A percentile compares a stretch with the other conserved stretches of the same genome.
Conservation (phyloP, 2,113 vertebrate genomes). For the Psilopsiagon aymara region DNA sequence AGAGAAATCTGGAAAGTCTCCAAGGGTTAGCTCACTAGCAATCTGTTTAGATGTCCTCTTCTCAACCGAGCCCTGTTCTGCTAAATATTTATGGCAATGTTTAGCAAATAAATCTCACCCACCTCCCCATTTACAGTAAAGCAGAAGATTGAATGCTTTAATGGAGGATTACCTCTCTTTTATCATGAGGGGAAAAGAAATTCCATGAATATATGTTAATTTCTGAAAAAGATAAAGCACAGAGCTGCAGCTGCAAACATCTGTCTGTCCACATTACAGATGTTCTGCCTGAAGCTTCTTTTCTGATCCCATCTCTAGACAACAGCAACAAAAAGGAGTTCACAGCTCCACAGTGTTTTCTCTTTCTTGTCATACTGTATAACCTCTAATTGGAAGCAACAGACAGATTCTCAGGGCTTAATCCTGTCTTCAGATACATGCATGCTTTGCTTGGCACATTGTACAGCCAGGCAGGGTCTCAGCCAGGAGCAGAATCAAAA, state of each 20-base stretch:
- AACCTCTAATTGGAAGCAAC: background rate
- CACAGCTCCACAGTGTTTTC: background rate
- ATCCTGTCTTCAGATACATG: background rate
- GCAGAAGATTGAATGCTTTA: background rate
- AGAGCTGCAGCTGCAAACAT: background rate
- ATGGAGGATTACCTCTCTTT: background rate
- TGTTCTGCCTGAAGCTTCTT: conserved; percentile 10
- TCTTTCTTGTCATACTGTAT: background rate
- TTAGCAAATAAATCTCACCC: conserved; percentile 39
- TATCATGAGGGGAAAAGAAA: background rate
- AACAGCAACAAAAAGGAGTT: background rate
- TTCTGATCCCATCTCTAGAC: background rate
- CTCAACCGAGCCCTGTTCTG: background rate
- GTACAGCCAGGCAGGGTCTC: background rate
- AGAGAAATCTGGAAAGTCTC: conserved; percentile 26
- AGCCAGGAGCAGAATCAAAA: background rate
- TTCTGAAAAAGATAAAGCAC: background rate
- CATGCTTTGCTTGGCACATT: background rate
- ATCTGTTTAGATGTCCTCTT: background rate
- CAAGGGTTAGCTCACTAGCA: conserved; percentile 8
- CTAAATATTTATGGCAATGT: conserved; percentile 28
- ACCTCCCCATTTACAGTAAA: background rate
- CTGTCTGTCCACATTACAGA: conserved; percentile 13
- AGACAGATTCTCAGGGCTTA: background rate
- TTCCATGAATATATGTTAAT: background rate